phyloP scores from a whole-genome alignment of 2,888 invertebrate genomes.

The Plemyria rubiginata region DNA sequence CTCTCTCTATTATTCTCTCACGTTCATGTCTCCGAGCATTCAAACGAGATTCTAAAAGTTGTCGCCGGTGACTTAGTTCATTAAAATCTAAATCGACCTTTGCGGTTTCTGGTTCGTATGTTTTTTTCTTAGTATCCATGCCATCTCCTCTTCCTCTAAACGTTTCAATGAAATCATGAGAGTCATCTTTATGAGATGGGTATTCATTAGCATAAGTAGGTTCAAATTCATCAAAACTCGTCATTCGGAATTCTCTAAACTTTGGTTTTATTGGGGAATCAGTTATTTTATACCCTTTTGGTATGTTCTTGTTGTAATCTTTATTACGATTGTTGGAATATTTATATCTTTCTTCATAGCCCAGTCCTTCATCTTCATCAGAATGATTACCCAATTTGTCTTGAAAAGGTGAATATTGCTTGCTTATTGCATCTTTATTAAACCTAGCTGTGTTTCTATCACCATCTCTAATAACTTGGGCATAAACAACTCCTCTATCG shows the following conservation, averaged over 20 bases:
- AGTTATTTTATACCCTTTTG: conserved; percentile 74
- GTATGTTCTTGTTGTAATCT: conserved; percentile 76
- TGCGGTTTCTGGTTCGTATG: conserved; percentile 67
- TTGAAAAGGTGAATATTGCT: conserved; percentile 75
- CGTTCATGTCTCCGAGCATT: conserved; percentile 85
- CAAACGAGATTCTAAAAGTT: conserved; percentile 90
- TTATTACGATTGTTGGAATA: conserved; percentile 63
- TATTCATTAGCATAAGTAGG: conserved; percentile 79
- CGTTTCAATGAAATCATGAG: conserved; percentile 67
- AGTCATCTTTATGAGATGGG: conserved; percentile 59
- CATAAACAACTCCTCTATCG: conserved; percentile 89
- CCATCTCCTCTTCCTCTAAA: conserved; percentile 87
- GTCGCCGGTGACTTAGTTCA: conserved; percentile 89
- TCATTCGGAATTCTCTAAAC: conserved; percentile 85
- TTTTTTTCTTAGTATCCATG: conserved; percentile 86
- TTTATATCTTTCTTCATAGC: conserved; percentile 87
- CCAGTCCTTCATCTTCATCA: conserved; percentile 92
- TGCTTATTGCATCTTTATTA: conserved; percentile 80
- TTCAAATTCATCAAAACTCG: conserved; percentile 79
- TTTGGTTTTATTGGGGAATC: conserved; percentile 87
- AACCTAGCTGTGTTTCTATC: conserved; percentile 54
- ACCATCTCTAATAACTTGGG: conserved; percentile 87
- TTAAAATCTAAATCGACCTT: conserved; percentile 78
- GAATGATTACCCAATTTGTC: conserved; percentile 85
- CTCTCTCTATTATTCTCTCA: conserved; percentile 55